phyloP scores from a whole-genome alignment of 2,797 vertebrate species.

The Anisognathus igniventris region DNA sequence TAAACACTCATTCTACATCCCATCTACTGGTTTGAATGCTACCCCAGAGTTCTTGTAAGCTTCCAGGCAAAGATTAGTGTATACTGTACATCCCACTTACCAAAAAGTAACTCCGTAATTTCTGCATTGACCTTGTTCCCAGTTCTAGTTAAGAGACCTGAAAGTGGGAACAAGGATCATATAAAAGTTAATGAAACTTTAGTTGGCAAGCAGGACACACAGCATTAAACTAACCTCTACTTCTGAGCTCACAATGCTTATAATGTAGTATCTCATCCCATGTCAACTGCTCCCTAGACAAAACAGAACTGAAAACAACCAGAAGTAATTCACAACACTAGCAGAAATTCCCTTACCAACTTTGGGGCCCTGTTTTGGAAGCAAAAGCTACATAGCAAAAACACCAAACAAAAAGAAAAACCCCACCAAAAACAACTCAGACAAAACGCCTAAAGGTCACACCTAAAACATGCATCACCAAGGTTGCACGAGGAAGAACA shows the following conservation, averaged over 20 bases:
- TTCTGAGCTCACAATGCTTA: slow-evolving; percentile 35
- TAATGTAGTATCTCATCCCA: neutral
- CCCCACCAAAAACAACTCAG: neutral
- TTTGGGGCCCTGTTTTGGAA: neutral
- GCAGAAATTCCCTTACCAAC: neutral
- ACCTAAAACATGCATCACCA: neutral
- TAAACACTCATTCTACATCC: neutral
- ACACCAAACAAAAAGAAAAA: neutral
- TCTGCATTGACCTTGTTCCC: slow-evolving; percentile 68
- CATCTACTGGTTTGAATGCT: neutral
- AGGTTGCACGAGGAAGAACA: neutral
- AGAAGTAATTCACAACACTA: neutral
- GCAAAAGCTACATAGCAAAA: neutral
- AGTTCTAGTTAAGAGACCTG: slow-evolving; percentile 67
- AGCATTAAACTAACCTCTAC: slow-evolving; percentile 62
- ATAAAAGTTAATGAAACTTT: slow-evolving; percentile 61
- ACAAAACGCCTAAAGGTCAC: neutral
- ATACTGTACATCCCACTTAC: slow-evolving; percentile 63
- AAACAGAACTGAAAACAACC: neutral
- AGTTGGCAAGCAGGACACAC: slow-evolving; percentile 57
- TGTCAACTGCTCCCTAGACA: slow-evolving; percentile 1
- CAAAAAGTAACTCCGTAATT: slow-evolving; percentile 64
- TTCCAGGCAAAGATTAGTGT: slow-evolving; percentile 62
- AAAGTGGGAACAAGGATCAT: slow-evolving; percentile 67
- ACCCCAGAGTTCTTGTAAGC: slow-evolving; percentile 37